Base-by-base conservation (phyloP, 2,888 invertebrate species). In the Anagyrus pseudococci region DNA sequence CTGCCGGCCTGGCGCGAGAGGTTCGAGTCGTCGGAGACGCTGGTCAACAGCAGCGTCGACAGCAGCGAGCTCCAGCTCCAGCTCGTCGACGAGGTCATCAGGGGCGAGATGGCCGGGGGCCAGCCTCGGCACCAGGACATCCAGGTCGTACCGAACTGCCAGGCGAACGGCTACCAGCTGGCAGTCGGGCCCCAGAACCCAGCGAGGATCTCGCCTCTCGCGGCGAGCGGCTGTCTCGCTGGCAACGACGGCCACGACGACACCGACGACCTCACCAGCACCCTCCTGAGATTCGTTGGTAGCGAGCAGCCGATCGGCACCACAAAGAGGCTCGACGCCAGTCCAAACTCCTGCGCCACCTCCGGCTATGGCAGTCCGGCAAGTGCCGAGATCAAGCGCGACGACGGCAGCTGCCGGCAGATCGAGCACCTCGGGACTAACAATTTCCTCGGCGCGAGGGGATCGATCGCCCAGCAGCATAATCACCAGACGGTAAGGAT, bases 21-120 rank as follows among this genome's bases (percentile, higher is more conserved):
- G n/a, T 71, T 56, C 60, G 64, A 72, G 6, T 71, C 72, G 0
- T 68, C 70, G 0, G 70, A 65, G 4, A 71, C 70, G 2, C 60
- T 73, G 6, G 68, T 71, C 17, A 73, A 74, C 43, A 71, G 65
- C 44, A 71, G 65, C 44, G 58, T 73, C 29, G 72, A 72, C 4
- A 70, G 68, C 29, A 70, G 65, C 48, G 71, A 75, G 20, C 54
- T 75, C 0, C 71, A 74, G 13, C 46, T 67, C 4, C 59, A 68
- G 43, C 54, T 74, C 6, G 67, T 77, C n/a, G 76, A 77, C 2
- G 73, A 77, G 26, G 66, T 76, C 1, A 68, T 73, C 17, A 62
- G 68, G 17, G 68, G 69, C 33, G 48, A 66, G 2, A 61, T 67
- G 43, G 48, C 57, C 46, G 56, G 20, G 17, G 17, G 8, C 17